Percentiles rank a stretch among this genome's conserved stretches.
Evolutionary conservation across 1,140 invertebrate genomes (phyloP).

Genomic region (Caenorhabditis briggsae): DNA sequence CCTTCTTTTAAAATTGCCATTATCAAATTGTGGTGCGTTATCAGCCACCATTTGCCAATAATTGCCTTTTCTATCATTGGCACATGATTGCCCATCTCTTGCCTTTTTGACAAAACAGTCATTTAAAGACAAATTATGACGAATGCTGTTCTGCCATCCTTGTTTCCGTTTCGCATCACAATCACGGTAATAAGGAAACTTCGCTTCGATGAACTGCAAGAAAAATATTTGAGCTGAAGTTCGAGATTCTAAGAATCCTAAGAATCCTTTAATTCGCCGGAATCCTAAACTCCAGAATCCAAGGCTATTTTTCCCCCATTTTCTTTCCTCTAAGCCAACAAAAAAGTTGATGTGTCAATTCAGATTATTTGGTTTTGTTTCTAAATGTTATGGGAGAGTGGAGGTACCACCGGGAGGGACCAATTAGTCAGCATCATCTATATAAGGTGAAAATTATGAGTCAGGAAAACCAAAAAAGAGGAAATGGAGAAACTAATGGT

Average conservation of each 20-base stretch:
- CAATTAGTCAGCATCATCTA: slow-evolving; percentile 12
- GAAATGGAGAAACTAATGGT: too few relatives aligned
- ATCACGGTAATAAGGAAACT: slow-evolving; percentile 96
- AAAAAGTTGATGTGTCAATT: too few relatives aligned
- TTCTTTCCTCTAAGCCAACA: too few relatives aligned
- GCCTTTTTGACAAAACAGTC: slow-evolving; percentile 94
- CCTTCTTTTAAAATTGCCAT: slow-evolving; percentile 89
- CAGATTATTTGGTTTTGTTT: too few relatives aligned
- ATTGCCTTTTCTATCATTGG: slow-evolving; percentile 82
- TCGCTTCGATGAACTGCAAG: slow-evolving; percentile 91
- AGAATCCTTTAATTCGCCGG: too few relatives aligned
- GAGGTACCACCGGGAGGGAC: neutral
- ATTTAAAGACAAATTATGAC: slow-evolving; percentile 96
- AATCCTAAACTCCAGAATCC: too few relatives aligned
- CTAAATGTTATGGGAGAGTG: slow-evolving; percentile 38
- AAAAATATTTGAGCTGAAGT: neutral
- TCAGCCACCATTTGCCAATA: slow-evolving; percentile 85
- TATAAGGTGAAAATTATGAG: neutral
- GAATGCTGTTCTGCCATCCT: slow-evolving; percentile 94
- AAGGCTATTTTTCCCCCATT: too few relatives aligned
- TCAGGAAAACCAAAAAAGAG: neutral
- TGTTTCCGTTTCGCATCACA: slow-evolving; percentile 81
- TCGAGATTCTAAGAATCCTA: neutral
- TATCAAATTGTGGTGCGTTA: slow-evolving; percentile 94
- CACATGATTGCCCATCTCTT: slow-evolving; percentile 71